Percentiles rank a stretch among this genome's conserved stretches.
Conservation (phyloP, 2,113 vertebrate genomes). For the Siniperca chuatsi region DNA sequence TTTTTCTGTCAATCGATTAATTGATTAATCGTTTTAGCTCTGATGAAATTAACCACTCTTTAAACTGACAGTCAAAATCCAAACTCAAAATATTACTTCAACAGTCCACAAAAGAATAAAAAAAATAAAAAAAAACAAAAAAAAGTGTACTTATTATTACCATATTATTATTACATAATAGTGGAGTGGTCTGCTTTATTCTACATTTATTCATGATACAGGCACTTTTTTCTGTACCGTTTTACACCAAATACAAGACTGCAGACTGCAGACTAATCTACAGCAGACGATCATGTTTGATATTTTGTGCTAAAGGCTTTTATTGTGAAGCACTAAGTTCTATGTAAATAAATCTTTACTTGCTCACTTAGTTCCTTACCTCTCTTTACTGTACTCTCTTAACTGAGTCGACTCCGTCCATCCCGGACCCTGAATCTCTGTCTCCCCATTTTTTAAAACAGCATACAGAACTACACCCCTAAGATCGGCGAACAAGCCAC, state of each 20-base stretch:
- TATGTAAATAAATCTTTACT: no score
- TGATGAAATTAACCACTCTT: neutral
- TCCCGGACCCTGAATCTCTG: neutral
- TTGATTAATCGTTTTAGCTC: neutral
- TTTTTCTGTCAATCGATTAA: neutral
- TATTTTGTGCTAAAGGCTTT: neutral
- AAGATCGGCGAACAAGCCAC: constrained; percentile 89
- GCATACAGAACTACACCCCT: constrained; percentile 87
- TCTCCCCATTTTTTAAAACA: constrained; percentile 51
- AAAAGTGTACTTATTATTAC: neutral
- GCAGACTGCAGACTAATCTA: neutral
- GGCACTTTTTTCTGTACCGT: neutral
- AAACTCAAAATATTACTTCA: neutral
- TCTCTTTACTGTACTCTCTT: neutral
- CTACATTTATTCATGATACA: neutral
- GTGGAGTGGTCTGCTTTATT: neutral
- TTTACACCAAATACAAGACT: neutral
- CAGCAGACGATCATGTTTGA: neutral
- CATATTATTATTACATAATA: no score
- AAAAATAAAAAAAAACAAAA: no score
- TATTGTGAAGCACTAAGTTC: neutral
- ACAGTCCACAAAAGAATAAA: no score
- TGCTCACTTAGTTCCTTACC: no score
- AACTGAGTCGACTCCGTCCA: no score
- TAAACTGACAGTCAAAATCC: neutral